Evolutionary conservation across 2,888 invertebrate genomes (phyloP).

Genomic region (Synergus umbraculus): DNA sequence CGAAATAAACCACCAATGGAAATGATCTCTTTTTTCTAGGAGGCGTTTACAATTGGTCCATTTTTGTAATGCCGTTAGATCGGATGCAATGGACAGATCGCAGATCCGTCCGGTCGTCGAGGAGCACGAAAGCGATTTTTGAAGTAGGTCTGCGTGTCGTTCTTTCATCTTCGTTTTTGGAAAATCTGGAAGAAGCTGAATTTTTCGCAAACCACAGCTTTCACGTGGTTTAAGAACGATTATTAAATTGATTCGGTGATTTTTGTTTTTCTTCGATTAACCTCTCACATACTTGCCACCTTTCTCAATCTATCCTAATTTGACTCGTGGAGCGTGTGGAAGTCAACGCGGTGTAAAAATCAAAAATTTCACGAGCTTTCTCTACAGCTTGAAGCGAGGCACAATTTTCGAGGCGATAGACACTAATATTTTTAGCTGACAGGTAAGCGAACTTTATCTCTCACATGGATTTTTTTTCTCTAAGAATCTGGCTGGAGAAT

Average conservation of each 20-base stretch:
- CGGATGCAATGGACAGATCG: not conserved
- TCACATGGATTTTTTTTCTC: not conserved
- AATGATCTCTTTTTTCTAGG: not conserved
- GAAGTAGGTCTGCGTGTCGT: not conserved
- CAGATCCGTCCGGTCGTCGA: not conserved
- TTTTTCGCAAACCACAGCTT: not conserved
- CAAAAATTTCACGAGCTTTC: not conserved
- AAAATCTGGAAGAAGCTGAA: not conserved
- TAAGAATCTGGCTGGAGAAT: not conserved
- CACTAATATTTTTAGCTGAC: not conserved
- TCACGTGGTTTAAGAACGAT: not conserved
- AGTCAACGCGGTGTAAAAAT: not conserved
- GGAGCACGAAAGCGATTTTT: not conserved
- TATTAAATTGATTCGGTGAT: not conserved
- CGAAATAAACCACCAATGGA: not conserved
- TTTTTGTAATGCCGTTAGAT: not conserved
- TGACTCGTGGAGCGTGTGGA: slow-evolving; percentile 7
- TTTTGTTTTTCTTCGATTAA: not conserved
- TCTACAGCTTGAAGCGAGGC: not conserved
- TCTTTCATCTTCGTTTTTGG: not conserved
- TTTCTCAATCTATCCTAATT: not conserved
- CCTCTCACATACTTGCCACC: not conserved
- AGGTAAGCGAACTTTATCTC: not conserved
- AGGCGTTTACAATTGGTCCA: not conserved
- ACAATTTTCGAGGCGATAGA: not conserved